These are phyloP conservation scores for Pachliopta kotzebuea DNA, from an alignment of 2,888 invertebrate species.

Conservation along the genomic window DNA sequence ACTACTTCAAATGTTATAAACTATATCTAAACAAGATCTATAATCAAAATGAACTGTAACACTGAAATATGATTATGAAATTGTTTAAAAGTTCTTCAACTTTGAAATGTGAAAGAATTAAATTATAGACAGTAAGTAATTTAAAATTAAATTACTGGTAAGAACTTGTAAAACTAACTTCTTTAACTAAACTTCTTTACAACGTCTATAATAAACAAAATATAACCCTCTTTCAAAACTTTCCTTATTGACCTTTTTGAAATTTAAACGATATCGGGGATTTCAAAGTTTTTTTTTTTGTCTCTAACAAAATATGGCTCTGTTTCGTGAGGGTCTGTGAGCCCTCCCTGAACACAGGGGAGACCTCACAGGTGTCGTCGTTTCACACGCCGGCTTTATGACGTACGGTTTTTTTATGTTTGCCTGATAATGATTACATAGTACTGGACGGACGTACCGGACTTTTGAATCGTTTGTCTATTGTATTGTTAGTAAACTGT, in stretches of 20 bases:
- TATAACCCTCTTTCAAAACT: not conserved
- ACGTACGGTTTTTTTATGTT: conserved; percentile 62
- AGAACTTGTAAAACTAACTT: too few relatives aligned
- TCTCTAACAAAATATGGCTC: conserved; percentile 7
- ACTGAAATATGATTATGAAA: too few relatives aligned
- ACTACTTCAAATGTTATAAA: too few relatives aligned
- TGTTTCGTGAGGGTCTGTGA: conserved; percentile 32
- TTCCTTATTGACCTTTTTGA: not conserved
- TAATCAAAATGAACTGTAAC: too few relatives aligned
- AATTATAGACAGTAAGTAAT: too few relatives aligned
- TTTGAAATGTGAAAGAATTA: too few relatives aligned
- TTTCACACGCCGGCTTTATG: conserved; percentile 72
- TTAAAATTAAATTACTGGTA: too few relatives aligned
- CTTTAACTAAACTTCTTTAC: too few relatives aligned
- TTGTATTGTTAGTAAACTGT: not conserved
- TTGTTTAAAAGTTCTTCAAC: too few relatives aligned
- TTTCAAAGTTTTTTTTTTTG: not conserved
- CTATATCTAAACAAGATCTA: too few relatives aligned
- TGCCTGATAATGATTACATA: conserved; percentile 59
- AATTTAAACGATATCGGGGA: not conserved
- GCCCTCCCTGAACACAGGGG: conserved; percentile 34
- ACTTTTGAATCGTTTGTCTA: conserved; percentile 32
- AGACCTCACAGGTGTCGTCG: conserved; percentile 66
- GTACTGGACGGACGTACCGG: conserved; percentile 20
- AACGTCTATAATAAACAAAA: too few relatives aligned